A percentile compares a stretch with the other conserved stretches of the same genome.
Evolutionary conservation across 92 coral and sea anemone genomes (phyloP).

Genomic region (Epizoanthus fatuus): DNA sequence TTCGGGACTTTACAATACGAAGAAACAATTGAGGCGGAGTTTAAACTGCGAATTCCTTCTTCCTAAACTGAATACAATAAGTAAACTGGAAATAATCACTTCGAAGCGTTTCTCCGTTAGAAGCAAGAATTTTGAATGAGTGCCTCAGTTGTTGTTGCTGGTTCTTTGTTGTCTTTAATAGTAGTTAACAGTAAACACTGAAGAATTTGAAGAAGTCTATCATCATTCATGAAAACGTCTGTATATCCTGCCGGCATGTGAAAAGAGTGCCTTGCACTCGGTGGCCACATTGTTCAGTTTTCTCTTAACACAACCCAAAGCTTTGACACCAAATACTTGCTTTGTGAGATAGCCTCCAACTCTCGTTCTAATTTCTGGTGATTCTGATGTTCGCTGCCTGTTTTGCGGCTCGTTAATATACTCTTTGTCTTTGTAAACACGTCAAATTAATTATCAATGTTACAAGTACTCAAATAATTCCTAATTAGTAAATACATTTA

Average conservation of each 20-base stretch:
- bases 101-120: too few species aligned
- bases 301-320: not conserved
- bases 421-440: too few species aligned
- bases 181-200: not conserved
- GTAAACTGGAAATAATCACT: too few species aligned
- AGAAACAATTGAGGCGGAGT: too few species aligned
- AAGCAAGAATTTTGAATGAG: not conserved
- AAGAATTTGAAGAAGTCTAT: not conserved
- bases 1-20: too few species aligned
- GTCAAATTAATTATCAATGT: too few species aligned
- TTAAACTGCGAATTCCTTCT: too few species aligned
- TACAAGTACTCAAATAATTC: too few species aligned
- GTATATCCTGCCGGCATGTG: not conserved
- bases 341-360: not conserved
- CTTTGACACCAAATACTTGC: not conserved
- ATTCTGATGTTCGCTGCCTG: not conserved
- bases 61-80: too few species aligned
- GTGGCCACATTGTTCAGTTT: not conserved
- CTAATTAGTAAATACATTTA: too few species aligned
- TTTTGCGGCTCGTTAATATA: too few species aligned
- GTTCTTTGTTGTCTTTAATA: not conserved
- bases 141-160: not conserved
- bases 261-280: not conserved
- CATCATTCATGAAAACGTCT: constrained; percentile 18
- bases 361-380: not conserved